Evolutionary conservation across 2,888 invertebrate genomes (phyloP), one percentile per base, ranked within the genome.

Genomic region (Oscheius myriophilus): DNA sequence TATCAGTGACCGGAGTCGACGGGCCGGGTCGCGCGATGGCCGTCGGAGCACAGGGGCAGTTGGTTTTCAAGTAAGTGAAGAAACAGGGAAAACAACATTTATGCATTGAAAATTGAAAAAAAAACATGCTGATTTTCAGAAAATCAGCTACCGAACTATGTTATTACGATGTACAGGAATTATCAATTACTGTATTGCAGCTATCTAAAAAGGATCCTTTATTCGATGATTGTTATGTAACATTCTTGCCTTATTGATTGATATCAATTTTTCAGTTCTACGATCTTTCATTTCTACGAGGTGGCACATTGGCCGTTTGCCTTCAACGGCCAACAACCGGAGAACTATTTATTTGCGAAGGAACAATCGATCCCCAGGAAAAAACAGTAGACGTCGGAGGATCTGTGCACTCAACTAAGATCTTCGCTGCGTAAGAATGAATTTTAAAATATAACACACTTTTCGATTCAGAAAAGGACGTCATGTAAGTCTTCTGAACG

Each of bases 291-390:
- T 68, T 62, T 33, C 41, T 49, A 16, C 68, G 62, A 9, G 49
- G 45, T 46, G 68, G 68, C 11, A 54, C 46, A 23, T 25, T 68
- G 26, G 33, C 58, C 14, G 49, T 68, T 4, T 61, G 61, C 33
- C 45, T 68, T 4, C 68, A 68, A 55, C 43, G 62, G 14, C 62
- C 61, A 21, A 23, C 62, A 12, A 68, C 25, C 33, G 52, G 55
- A 21, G 68, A 68, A 25, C 26, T 68, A 49, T 61, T 62, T 23
- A 55, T 68, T 18, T 68, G 68, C 51, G 68, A 62, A 23, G 68
- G 68, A 43, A 46, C 25, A 6, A 68, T 68, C n/a, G 68, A 68
- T 33, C 33, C 63, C 25, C 62, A 68, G 42, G 63, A 68, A n/a
- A 39, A 45, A 39, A 54, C 39, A 14, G 68, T 68, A 11, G 55